A percentile compares a stretch with the other conserved stretches of the same genome.
These are phyloP conservation scores for Labeo calbasu DNA, from an alignment of 2,797 vertebrate species.

Conservation along the genomic window DNA sequence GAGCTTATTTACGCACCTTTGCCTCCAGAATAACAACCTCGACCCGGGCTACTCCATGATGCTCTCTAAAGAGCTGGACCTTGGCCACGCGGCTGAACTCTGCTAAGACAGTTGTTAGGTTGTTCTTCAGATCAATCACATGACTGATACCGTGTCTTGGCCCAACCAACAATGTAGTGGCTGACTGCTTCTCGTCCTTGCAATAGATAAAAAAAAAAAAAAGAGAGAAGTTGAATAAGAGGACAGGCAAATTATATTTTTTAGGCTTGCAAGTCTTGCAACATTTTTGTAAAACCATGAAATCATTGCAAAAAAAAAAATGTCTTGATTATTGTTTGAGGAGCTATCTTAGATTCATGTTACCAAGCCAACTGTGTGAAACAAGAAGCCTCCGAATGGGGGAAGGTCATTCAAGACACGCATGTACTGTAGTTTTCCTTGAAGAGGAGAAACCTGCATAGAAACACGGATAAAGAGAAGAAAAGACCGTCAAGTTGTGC, in stretches of 20 bases:
- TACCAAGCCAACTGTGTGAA: slow-evolving; percentile 98
- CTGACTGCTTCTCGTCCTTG: slow-evolving; percentile 95
- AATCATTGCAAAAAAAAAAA: background rate
- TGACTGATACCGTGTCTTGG: slow-evolving; percentile 98
- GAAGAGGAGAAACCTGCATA: slow-evolving; percentile 88
- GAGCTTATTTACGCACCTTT: slow-evolving; percentile 80
- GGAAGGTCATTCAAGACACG: slow-evolving; percentile 96
- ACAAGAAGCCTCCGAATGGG: slow-evolving; percentile 95
- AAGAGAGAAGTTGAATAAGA: background rate
- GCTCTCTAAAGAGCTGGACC: slow-evolving; percentile 96
- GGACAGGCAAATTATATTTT: background rate
- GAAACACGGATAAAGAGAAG: slow-evolving; percentile 4
- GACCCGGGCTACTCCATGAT: slow-evolving; percentile 94
- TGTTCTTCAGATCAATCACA: slow-evolving; percentile 98
- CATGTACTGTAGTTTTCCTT: slow-evolving; percentile 98
- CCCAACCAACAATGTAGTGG: slow-evolving; percentile 93
- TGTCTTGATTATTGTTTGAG: background rate
- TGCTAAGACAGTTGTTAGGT: slow-evolving; percentile 95
- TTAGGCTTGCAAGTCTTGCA: background rate
- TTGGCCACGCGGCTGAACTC: slow-evolving; percentile 97
- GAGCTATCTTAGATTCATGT: slow-evolving; percentile 40
- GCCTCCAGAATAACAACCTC: slow-evolving; percentile 94
- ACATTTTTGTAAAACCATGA: background rate
- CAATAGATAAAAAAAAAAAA: slow-evolving; percentile 6
- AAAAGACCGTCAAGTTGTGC: background rate